A percentile compares a stretch with the other conserved stretches of the same genome.
Conservation (phyloP, 1,140 invertebrate genomes). For the Vanessa atalanta region DNA sequence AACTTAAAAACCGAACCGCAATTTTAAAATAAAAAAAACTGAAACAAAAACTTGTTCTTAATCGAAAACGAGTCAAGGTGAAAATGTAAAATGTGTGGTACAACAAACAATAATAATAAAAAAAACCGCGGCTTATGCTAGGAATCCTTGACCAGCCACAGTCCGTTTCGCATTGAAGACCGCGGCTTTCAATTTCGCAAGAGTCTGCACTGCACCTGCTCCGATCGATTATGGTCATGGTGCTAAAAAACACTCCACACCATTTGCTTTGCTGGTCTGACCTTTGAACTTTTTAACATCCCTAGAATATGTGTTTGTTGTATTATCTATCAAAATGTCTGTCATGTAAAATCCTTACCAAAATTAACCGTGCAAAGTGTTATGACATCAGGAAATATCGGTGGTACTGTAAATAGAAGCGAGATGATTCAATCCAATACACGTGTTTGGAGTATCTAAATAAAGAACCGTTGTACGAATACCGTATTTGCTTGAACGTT, state of each 20-base stretch:
- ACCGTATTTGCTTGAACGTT: conserved; percentile 64
- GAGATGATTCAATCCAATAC: conserved; percentile 70
- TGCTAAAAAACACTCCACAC: conserved; percentile 58
- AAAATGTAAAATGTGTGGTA: background rate
- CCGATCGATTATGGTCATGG: conserved; percentile 74
- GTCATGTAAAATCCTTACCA: background rate
- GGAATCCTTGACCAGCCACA: conserved; percentile 67
- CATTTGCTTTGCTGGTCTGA: conserved; percentile 19
- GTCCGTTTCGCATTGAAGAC: conserved; percentile 61
- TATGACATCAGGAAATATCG: conserved; percentile 61
- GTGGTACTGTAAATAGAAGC: conserved; percentile 52
- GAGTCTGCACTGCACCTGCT: conserved; percentile 52
- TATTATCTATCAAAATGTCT: background rate
- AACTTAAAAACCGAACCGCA: background rate
- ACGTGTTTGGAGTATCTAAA: conserved; percentile 70
- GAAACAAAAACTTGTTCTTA: conserved; percentile 3
- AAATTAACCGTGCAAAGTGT: conserved; percentile 34
- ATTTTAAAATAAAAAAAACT: background rate
- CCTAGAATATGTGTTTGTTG: background rate
- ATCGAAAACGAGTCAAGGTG: conserved; percentile 8
- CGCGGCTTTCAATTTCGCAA: conserved; percentile 69
- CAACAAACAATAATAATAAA: conserved; percentile 2
- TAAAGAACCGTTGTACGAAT: conserved; percentile 73
- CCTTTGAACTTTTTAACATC: conserved; percentile 22
- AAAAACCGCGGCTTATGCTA: conserved; percentile 27